Evolutionary conservation across 2,888 invertebrate genomes (phyloP).

Genomic region (Melitaea athalia): DNA sequence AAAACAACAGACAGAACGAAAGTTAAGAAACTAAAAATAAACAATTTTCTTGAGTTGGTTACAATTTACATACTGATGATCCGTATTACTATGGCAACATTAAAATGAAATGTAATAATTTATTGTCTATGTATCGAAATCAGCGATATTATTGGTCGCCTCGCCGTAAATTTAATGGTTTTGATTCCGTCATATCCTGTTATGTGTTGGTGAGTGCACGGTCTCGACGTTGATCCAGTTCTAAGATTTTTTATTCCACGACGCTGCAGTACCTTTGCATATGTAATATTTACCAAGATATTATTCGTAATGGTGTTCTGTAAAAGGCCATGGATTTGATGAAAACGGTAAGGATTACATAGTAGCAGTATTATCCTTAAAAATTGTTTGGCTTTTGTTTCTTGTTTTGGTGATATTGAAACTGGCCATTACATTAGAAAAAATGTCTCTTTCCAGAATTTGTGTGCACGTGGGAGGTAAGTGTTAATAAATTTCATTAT

Average conservation of each 20-base stretch:
- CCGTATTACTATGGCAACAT: not conserved
- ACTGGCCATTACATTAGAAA: slow-evolving; percentile 83
- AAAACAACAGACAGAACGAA: too few species aligned
- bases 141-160: slow-evolving; percentile 57
- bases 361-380: slow-evolving; percentile 58
- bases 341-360: slow-evolving; percentile 79
- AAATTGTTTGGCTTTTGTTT: slow-evolving; percentile 82
- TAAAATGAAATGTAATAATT: not conserved
- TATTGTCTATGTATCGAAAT: slow-evolving; percentile 36
- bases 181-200: slow-evolving; percentile 80
- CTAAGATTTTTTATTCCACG: slow-evolving; percentile 63
- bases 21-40: not conserved
- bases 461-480: slow-evolving; percentile 82
- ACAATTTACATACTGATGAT: not conserved
- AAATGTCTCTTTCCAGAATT: slow-evolving; percentile 82
- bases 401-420: slow-evolving; percentile 83
- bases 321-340: slow-evolving; percentile 83
- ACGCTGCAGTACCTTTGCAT: slow-evolving; percentile 63
- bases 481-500: slow-evolving; percentile 70
- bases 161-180: slow-evolving; percentile 64
- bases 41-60: not conserved
- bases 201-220: slow-evolving; percentile 74
- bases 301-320: slow-evolving; percentile 80
- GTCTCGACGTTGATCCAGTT: slow-evolving; percentile 74
- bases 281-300: slow-evolving; percentile 68